These are phyloP conservation scores for Cynoglossus semilaevis DNA, from an alignment of 2,113 vertebrate genomes.

Conservation along the genomic window DNA sequence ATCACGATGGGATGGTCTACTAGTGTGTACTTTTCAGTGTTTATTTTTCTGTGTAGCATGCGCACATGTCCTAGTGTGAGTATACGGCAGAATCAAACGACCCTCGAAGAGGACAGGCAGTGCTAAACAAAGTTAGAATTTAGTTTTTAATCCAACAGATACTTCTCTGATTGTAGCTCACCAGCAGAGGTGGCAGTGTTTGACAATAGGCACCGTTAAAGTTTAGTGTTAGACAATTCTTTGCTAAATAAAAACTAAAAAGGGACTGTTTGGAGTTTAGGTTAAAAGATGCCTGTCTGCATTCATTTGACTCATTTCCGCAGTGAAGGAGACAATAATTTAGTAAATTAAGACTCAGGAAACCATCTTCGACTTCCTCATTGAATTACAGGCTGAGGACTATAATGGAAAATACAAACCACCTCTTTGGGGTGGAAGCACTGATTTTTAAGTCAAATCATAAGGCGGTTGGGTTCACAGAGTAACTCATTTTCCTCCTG, in stretches of 20 bases:
- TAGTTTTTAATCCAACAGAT: no score
- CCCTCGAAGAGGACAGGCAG: no score
- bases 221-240: not conserved
- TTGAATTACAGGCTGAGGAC: not conserved
- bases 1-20: conserved; percentile 10
- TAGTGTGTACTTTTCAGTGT: conserved; percentile 17
- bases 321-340: not conserved
- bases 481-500: not conserved
- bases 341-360: not conserved
- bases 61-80: not conserved
- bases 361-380: not conserved
- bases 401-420: not conserved
- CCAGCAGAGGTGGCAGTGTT: no score
- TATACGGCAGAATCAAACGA: no score
- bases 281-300: not conserved
- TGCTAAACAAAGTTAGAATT: no score
- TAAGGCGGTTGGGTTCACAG: not conserved
- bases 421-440: not conserved
- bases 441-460: not conserved
- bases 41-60: conserved; percentile 17
- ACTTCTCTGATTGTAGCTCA: no score
- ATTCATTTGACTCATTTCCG: not conserved
- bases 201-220: no score
- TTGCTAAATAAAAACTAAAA: not conserved
- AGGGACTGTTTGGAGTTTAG: not conserved